phyloP scores from a whole-genome alignment of 2,113 vertebrate genomes.

The Rhea americana region DNA sequence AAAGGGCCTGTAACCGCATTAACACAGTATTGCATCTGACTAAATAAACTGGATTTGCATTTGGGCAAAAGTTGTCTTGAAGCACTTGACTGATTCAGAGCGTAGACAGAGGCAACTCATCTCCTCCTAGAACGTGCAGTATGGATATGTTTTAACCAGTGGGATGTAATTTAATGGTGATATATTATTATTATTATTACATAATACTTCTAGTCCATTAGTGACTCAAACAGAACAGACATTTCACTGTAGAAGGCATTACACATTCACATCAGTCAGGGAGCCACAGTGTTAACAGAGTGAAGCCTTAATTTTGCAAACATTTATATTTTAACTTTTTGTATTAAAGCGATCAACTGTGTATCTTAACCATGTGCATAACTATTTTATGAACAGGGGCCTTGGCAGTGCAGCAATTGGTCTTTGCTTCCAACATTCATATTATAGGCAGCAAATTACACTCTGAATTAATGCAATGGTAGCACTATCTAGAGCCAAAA shows the following conservation, averaged over 20 bases:
- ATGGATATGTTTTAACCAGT: background rate
- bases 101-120: background rate
- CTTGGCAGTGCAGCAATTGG: background rate
- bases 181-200: background rate
- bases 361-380: background rate
- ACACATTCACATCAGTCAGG: background rate
- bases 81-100: slow-evolving; percentile 30
- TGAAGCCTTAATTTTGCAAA: background rate
- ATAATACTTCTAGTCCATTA: background rate
- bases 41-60: slow-evolving; percentile 41
- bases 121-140: background rate
- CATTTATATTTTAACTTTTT: background rate
- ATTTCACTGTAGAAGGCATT: background rate
- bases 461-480: background rate
- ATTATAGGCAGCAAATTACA: background rate
- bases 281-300: background rate
- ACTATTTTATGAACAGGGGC: background rate
- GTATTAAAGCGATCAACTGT: background rate
- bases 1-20: background rate
- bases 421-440: background rate
- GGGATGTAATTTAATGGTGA: background rate
- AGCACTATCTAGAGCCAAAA: background rate
- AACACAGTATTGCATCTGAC: background rate
- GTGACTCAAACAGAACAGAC: background rate
- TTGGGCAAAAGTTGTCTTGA: slow-evolving; percentile 31